These are phyloP conservation scores for Urosaurus nigricauda DNA, from an alignment of 2,797 vertebrate species.

Conservation along the genomic window DNA sequence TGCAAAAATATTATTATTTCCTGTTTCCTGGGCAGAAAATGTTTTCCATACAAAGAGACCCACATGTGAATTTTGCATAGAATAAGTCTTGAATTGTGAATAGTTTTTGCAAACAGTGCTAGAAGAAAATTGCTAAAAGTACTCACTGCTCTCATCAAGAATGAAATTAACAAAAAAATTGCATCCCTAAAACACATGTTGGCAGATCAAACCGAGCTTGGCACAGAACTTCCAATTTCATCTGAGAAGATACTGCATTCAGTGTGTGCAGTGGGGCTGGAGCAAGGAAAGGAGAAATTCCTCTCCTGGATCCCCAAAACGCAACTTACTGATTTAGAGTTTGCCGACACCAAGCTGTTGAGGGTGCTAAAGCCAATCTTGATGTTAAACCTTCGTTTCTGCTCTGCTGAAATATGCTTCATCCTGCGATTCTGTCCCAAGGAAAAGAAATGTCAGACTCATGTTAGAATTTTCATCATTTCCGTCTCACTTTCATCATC, in stretches of 20 bases:
- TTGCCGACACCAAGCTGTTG: constrained; percentile 88
- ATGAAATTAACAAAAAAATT: too few species aligned
- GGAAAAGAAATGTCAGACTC: constrained; percentile 28
- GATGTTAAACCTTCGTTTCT: constrained; percentile 95
- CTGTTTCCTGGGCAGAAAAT: too few species aligned
- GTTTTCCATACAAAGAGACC: too few species aligned
- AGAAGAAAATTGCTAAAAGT: too few species aligned
- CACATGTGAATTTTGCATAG: too few species aligned
- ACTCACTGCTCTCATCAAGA: too few species aligned
- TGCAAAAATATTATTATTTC: too few species aligned
- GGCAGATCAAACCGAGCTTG: background rate
- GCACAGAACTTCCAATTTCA: background rate
- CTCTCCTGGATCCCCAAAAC: background rate
- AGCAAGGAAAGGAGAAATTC: background rate
- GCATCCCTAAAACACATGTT: too few species aligned
- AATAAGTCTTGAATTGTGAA: too few species aligned
- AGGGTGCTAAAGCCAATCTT: constrained; percentile 92
- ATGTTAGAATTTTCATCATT: background rate
- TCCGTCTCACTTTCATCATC: background rate
- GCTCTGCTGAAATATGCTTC: constrained; percentile 92
- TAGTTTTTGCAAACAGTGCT: too few species aligned
- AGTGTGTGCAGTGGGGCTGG: background rate
- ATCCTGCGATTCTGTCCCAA: constrained; percentile 86
- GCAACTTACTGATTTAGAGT: constrained; percentile 81
- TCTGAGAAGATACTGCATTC: background rate